phyloP scores from a whole-genome alignment of 2,113 vertebrate genomes.

The Nothoprocta perdicaria region DNA sequence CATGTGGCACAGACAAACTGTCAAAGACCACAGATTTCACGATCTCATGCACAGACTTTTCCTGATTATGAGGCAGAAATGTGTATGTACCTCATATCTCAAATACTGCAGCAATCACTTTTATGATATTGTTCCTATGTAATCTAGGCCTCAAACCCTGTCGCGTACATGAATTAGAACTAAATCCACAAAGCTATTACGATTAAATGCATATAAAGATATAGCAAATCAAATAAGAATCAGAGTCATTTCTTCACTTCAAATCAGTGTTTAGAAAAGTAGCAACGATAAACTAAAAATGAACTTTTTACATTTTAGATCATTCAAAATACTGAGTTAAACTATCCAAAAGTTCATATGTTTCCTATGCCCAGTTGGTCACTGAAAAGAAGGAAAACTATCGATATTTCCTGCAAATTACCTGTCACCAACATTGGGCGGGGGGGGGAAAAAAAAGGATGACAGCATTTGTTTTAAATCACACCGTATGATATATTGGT shows the following conservation, averaged over 20 bases:
- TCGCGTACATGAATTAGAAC: not conserved
- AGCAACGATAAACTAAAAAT: not conserved
- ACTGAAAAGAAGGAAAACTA: slow-evolving; percentile 7
- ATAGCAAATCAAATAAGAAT: not conserved
- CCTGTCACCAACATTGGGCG: not conserved
- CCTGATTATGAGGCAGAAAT: not conserved
- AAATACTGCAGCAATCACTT: not conserved
- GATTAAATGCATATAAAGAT: not conserved
- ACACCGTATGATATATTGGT: not conserved
- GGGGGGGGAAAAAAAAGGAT: too few relatives aligned
- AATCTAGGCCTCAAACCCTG: not conserved
- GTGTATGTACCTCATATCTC: not conserved
- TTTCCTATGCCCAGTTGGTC: not conserved
- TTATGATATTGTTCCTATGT: not conserved
- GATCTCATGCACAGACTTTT: not conserved
- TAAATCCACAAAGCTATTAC: not conserved
- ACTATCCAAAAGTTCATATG: not conserved
- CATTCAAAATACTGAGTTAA: not conserved
- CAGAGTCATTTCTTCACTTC: not conserved
- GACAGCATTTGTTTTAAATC: slow-evolving; percentile 28
- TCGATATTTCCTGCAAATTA: not conserved
- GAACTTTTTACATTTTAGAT: not conserved
- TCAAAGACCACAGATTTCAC: not conserved
- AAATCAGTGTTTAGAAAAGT: not conserved
- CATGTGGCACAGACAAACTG: not conserved